These are phyloP conservation scores for Malurus cyaneus DNA, from an alignment of 2,113 vertebrate species.

Conservation along the genomic window DNA sequence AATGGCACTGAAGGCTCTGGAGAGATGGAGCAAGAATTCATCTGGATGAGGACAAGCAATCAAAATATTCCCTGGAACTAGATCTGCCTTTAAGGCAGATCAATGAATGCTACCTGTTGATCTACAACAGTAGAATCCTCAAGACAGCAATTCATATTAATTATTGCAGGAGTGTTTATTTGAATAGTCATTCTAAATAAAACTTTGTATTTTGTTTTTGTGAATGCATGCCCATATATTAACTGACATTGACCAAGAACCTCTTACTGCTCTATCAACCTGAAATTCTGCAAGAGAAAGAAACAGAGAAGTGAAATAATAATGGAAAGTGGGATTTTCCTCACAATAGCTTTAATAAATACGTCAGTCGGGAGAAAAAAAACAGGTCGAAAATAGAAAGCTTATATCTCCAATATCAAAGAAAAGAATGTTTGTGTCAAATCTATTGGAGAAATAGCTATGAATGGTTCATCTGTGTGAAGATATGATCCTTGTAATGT, in stretches of 20 bases:
- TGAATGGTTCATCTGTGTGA: slow-evolving; percentile 33
- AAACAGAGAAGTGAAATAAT: slow-evolving; percentile 5
- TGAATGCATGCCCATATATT: neutral
- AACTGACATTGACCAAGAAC: neutral
- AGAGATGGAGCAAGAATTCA: slow-evolving; percentile 11
- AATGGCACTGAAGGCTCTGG: neutral
- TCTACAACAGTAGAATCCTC: neutral
- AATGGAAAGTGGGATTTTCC: slow-evolving; percentile 28
- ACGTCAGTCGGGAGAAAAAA: slow-evolving; percentile 2
- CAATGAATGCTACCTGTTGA: slow-evolving; percentile 44
- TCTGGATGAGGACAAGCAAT: slow-evolving; percentile 49
- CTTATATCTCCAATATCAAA: slow-evolving; percentile 39
- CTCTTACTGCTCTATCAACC: neutral
- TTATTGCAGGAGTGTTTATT: neutral
- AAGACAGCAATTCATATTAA: neutral
- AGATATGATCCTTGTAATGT: slow-evolving; percentile 37
- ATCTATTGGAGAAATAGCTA: slow-evolving; percentile 8
- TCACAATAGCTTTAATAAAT: slow-evolving; percentile 39
- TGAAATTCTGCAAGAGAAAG: neutral
- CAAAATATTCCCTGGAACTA: slow-evolving; percentile 53
- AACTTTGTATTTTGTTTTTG: neutral
- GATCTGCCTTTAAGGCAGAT: slow-evolving; percentile 20
- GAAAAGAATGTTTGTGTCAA: slow-evolving; percentile 47
- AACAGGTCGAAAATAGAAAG: slow-evolving; percentile 44
- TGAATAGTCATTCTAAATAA: neutral